Conservation (phyloP, 2,888 invertebrate genomes). For the Drosophila ezoana region DNA sequence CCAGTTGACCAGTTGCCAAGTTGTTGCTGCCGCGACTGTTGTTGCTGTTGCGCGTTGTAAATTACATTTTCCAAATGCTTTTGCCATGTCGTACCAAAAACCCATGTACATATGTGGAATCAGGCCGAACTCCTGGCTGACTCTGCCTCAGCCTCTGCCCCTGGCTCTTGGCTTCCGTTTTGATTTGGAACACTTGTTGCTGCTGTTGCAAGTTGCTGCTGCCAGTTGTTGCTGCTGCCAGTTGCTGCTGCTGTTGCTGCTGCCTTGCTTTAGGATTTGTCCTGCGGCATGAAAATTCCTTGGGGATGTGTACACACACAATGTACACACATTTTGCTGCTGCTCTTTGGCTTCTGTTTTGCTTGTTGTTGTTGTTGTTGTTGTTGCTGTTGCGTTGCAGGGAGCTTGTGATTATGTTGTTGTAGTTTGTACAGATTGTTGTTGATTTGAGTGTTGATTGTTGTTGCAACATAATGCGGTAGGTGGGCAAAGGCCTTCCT, state of each 20-base stretch:
- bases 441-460: conserved; percentile 78
- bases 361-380: conserved; percentile 36
- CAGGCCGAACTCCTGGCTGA: conserved; percentile 37
- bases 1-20: conserved; percentile 33
- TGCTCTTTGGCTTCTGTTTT: conserved; percentile 47
- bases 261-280: conserved; percentile 59
- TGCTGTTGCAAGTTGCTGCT: conserved; percentile 1
- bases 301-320: conserved; percentile 67
- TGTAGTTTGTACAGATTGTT: conserved; percentile 77
- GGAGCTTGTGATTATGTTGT: conserved; percentile 68
- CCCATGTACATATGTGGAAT: conserved; percentile 77
- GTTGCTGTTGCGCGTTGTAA: conserved; percentile 73
- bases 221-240: not conserved
- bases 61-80: conserved; percentile 83
- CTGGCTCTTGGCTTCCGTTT: conserved; percentile 56
- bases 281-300: conserved; percentile 66
- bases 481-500: conserved; percentile 52
- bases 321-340: conserved; percentile 21
- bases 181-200: conserved; percentile 76
- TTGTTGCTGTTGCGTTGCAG: conserved; percentile 18
- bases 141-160: conserved; percentile 10
- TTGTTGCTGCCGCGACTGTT: conserved; percentile 7
- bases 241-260: conserved; percentile 10
- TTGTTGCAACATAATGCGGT: conserved; percentile 67
- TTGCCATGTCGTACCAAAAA: conserved; percentile 79